Base-by-base conservation (phyloP, 30 jellyfish, hydroid and myxozoan species). In the Hydractinia symbiolongicarpus region DNA sequence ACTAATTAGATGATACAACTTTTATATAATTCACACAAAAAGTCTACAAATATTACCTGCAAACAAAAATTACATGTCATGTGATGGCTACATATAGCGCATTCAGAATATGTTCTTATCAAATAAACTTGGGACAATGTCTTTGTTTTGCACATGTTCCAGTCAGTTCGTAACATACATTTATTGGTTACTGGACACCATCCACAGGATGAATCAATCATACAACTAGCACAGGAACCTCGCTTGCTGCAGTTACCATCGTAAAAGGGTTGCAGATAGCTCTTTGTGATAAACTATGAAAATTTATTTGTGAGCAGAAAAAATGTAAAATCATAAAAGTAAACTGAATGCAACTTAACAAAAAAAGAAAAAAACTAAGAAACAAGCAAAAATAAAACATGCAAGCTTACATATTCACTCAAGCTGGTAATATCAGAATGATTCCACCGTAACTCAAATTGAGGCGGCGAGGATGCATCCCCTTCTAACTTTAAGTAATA, bases 151-250 rank as follows among this genome's bases (percentile, higher is more conserved):
- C 96, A 89, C n/a, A 58, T 53, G 16, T 64, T 49, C 96, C 96
- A 83, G 20, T 67, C 52, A 10, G 82, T 15, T 69, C 89, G 78
- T 20, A 80, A 40, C 58, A 79, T 66, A 83, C 98, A 91, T 7
- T 89, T 50, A 0, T 82, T 53, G 5, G 66, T 16, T 14, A 19
- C 80, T 7, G 87, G 20, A 77, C 98, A 91, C 98, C 98, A 91
- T 10, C 98, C 98, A 78, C 98, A 91, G 17, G 85, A 76, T 7
- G 79, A 40, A 76, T 91, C 98, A 7, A 88, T 40, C 16, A 86
- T 77, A 81, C 98, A 91, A 8, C 89, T 86, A 81, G 78, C 67
- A 78, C 98, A 91, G n/a, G 94, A 79, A 7, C 51, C 53, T 68
- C 87, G 80, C 62, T 51, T 57, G 44, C 69, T 67, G 83, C 98